These are phyloP conservation scores for Pteruthius melanotis DNA, from an alignment of 2,113 vertebrate genomes.

Conservation along the genomic window DNA sequence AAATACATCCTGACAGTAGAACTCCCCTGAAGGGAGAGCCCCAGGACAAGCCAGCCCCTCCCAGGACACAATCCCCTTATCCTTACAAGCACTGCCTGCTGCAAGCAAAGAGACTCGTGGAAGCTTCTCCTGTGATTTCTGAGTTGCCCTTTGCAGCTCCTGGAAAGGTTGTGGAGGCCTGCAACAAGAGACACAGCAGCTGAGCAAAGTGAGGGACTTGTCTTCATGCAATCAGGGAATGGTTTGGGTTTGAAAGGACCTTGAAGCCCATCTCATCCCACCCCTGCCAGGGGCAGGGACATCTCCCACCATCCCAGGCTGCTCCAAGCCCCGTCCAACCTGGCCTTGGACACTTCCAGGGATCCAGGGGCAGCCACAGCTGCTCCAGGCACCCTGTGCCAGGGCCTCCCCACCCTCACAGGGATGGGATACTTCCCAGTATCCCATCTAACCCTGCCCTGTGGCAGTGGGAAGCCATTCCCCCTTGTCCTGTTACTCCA, in stretches of 20 bases:
- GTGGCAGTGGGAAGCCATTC: background rate
- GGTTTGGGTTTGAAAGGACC: background rate
- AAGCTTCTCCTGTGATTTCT: background rate
- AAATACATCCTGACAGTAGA: background rate
- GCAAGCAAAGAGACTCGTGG: background rate
- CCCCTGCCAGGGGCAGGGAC: background rate
- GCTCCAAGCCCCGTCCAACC: background rate
- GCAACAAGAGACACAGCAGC: background rate
- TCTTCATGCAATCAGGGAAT: background rate
- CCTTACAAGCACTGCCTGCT: background rate
- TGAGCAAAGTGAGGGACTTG: background rate
- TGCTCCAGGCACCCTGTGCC: background rate
- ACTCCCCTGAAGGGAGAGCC: background rate
- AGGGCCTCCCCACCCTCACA: background rate
- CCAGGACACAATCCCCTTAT: background rate
- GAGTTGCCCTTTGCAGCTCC: background rate
- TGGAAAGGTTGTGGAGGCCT: background rate
- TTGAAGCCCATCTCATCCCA: background rate
- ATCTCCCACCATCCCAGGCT: rapidly evolving
- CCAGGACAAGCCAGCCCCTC: background rate
- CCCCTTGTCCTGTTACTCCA: background rate
- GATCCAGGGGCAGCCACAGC: background rate
- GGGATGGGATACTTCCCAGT: background rate
- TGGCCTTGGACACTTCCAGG: background rate
- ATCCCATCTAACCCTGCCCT: background rate